Evolutionary conservation across 2,888 invertebrate species (phyloP), one percentile per base, ranked within the genome.

Genomic region (Ischnura elegans): DNA sequence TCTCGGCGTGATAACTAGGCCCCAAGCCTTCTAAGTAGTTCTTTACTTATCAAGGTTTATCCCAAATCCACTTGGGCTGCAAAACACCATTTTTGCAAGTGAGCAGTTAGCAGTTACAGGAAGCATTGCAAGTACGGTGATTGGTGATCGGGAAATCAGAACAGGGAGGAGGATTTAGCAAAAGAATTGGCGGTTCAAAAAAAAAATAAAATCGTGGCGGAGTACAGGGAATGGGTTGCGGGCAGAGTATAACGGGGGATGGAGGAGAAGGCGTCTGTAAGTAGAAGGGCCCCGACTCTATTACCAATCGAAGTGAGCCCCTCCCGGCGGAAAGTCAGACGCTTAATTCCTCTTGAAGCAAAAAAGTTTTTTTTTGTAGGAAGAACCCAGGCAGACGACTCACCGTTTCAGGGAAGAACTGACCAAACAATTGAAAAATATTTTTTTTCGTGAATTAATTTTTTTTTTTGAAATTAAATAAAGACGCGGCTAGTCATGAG

Each of bases 201-300:
- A 51, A 5, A 51, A 6, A 51, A 2, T 8, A 10, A n/a, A n/a
- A 21, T 46, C 10, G 43, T 8, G 86, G 16, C 42, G 16, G 42
- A 36, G 6, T 19, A n/a, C n/a, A n/a, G n/a, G n/a, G n/a, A n/a
- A n/a, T n/a, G n/a, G n/a, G n/a, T n/a, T n/a, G n/a, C n/a, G n/a
- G n/a, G n/a, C n/a, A n/a, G n/a, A n/a, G n/a, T n/a, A n/a, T 2
- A 16, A n/a, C 2, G 46, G 10, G 46, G 21, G 45, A n/a, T n/a
- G 86, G 21, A 21, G 86, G 25, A 0, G 5, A 16, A 13, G 25
- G 36, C 45, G 86, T 45, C n/a, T n/a, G 45, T 21, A 46, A 43
- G n/a, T n/a, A 43, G 86, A 86, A 45, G 45, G 86, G 46, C 25
- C 36, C 76, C 36, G 76, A 36, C 76, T 76, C 76, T 76, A 76